Percentiles rank a stretch among this genome's conserved stretches.
These are phyloP conservation scores for Myiozetetes cayanensis DNA, from an alignment of 2,113 vertebrate species.

Conservation along the genomic window DNA sequence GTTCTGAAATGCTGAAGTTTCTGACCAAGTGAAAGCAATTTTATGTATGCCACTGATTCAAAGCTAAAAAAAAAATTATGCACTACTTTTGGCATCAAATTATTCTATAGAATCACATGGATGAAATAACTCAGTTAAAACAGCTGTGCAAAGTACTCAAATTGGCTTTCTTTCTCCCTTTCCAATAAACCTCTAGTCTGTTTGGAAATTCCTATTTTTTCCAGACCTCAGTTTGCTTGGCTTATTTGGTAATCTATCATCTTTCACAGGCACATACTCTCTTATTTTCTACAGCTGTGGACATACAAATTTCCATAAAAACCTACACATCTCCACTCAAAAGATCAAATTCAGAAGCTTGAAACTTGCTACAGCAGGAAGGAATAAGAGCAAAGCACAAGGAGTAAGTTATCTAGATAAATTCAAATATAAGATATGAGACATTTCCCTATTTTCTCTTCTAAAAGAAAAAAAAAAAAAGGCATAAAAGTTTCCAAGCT, in stretches of 20 bases:
- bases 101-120: neutral
- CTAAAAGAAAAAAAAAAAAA: neutral
- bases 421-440: neutral
- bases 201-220: constrained; percentile 18
- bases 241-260: constrained; percentile 7
- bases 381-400: neutral
- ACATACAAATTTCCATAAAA: constrained; percentile 6
- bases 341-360: neutral
- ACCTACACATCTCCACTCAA: neutral
- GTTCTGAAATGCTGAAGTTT: neutral
- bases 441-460: neutral
- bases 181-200: constrained; percentile 7
- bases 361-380: neutral
- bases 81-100: constrained; percentile 23
- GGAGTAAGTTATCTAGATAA: neutral
- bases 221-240: neutral
- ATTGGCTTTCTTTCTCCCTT: neutral
- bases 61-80: neutral
- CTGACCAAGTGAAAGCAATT: neutral
- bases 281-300: constrained; percentile 23
- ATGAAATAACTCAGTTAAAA: neutral
- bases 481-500: neutral
- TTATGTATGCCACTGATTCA: neutral
- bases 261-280: neutral
- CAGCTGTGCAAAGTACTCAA: constrained; percentile 57